Evolutionary conservation across 1,140 invertebrate genomes (phyloP).

Genomic region (Diprion similis): DNA sequence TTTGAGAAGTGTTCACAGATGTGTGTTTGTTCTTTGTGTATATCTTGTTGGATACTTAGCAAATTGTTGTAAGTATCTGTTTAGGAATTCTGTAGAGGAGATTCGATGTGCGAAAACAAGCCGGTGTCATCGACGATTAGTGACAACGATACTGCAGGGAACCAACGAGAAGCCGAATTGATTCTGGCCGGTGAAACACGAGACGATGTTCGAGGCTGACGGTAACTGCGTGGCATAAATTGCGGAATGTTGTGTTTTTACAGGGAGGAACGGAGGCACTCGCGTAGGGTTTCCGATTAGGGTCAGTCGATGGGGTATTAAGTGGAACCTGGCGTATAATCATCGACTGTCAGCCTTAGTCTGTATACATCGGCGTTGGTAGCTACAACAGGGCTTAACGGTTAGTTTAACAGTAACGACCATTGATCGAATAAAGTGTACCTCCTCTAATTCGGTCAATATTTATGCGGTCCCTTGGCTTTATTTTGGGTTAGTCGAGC

Average conservation of each 20-base stretch:
- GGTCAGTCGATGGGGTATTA: conserved; percentile 5
- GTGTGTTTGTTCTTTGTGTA: no score
- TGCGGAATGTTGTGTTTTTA: neutral
- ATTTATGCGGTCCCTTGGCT: neutral
- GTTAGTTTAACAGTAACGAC: neutral
- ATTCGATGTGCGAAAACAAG: no score
- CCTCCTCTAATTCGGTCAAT: neutral
- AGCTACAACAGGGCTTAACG: neutral
- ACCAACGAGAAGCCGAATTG: no score
- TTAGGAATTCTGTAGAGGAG: no score
- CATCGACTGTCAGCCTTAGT: neutral
- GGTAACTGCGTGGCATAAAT: neutral
- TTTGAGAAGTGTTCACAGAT: no score
- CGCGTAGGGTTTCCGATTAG: neutral
- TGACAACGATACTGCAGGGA: no score
- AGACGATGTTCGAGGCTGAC: no score
- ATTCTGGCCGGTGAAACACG: no score
- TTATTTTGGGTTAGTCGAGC: neutral
- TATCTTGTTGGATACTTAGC: no score
- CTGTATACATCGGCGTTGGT: neutral
- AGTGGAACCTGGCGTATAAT: neutral
- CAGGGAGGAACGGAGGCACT: neutral
- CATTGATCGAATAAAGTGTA: neutral
- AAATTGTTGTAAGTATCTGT: no score
- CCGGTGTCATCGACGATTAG: no score